Base-by-base conservation (phyloP, 2,797 vertebrate genomes). In the Schizopygopsis pylzovi region DNA sequence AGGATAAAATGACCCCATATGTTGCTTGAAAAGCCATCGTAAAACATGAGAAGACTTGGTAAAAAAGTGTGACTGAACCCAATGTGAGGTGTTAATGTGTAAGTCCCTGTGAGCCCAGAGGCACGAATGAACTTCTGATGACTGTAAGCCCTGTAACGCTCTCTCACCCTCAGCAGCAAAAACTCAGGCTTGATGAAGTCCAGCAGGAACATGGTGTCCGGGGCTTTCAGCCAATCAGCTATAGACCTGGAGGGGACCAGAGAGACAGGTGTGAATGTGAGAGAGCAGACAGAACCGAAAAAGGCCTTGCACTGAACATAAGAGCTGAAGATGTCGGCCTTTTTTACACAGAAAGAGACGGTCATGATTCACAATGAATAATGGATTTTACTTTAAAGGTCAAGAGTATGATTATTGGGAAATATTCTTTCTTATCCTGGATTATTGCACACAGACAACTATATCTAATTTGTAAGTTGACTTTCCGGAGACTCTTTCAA, bases 161-260 rank as follows among this genome's bases (percentile, higher is more conserved):
- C 71, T 90, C 94, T 91, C 91, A 99, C 98, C 96, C 98, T 96
- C 92, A 99, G 92, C 88, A 99, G 92, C 89, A 99, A 96, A 94
- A 99, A 99, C 93, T 99, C 98, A 1, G 98, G 98, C 88, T 99
- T 99, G 92, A 99, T 98, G 85, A 99, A 99, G 92, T 99, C 98
- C 93, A 99, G 91, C 90, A 99, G 93, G 91, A 99, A 99, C 98
- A 98, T 98, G 20, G 98, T 99, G 86, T 99, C 98, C 1, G 98
- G 98, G 80, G 98, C 98, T 89, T 96, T 96, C 81, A 99, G 96
- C 98, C 98, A 99, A 91, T 99, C 98, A 87, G 98, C 98, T 71
- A 99, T 98, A 33, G 98, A 99, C 90, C 98, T 99, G 68, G 25
- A 79, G n/a, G 15, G 52, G 52, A 12, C 37, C 61, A 65, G 47